A percentile compares a stretch with the other conserved stretches of the same genome.
Conservation (phyloP, 2,797 vertebrate species). For the Sebastes kiyomatsui region DNA sequence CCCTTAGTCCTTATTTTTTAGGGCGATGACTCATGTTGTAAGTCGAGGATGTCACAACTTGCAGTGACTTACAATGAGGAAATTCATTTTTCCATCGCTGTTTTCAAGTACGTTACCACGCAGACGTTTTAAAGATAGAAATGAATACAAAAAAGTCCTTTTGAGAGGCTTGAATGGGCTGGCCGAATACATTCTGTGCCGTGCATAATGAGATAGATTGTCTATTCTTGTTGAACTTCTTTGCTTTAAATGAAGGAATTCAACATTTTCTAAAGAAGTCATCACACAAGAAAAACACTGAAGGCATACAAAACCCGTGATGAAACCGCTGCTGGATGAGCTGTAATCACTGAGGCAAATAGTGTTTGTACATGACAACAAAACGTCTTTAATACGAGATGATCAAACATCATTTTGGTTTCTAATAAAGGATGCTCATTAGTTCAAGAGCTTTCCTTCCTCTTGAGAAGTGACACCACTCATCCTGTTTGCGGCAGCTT, state of each 20-base stretch:
- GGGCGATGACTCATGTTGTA: conserved; percentile 22
- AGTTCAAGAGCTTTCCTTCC: conserved; percentile 21
- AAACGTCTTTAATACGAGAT: not conserved
- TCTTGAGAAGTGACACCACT: conserved; percentile 29
- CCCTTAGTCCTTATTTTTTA: not conserved
- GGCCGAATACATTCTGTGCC: not conserved
- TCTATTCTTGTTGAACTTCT: not conserved
- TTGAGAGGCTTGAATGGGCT: not conserved
- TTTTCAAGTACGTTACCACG: not conserved
- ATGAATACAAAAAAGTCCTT: not conserved
- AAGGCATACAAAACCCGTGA: not conserved
- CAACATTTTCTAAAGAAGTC: not conserved
- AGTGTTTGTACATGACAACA: not conserved
- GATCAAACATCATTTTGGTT: conserved; percentile 13
- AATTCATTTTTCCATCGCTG: conserved; percentile 6
- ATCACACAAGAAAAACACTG: not conserved
- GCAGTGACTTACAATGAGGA: conserved; percentile 12
- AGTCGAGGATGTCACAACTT: conserved; percentile 29
- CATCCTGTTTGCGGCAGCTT: conserved; percentile 30
- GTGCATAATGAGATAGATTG: not conserved
- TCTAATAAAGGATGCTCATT: conserved; percentile 8
- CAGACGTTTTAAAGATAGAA: not conserved
- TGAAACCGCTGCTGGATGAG: not conserved
- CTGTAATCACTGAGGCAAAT: not conserved
- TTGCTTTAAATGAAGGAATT: not conserved